Evolutionary conservation across 2,113 vertebrate species (phyloP), one percentile per base, ranked within the genome.

Genomic region (Spea multiplicata): DNA sequence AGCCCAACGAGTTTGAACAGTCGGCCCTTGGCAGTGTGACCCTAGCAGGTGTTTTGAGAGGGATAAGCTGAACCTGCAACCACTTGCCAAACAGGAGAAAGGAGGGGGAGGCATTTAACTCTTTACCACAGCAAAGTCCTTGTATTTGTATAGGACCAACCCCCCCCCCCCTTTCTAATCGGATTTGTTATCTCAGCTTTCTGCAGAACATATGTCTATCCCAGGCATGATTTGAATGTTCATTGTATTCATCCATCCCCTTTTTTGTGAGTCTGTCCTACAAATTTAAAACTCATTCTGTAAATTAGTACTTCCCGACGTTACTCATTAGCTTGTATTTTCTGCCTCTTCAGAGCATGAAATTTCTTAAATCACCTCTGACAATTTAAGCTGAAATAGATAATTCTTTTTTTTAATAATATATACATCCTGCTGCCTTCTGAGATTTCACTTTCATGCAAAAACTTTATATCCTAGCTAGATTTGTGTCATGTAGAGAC

Each of bases 11-110:
- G 61, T 65, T 0, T 80, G 53, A 85, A 86, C 81, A 9, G 75
- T 82, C 52, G 17, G 84, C 83, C 84, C 0, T 5, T 81, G 84
- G 84, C 83, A 74, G 76, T 50, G 16, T 69, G 17, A 70, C 76
- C 2, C 68, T 67, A 82, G 89, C 89, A 88, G 88, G 88, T 89
- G 87, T 87, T 86, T 86, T 57, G 82, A 84, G 65, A 66, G 78
- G 81, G 72, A 14, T 82, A 30, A 52, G 6, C 4, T 4, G 2
- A 75, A 84, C 89, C 82, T 80, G 87, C 83, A 74, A 84, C 80
- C 55, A 12, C 88, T 85, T 10, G 85, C 76, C 49, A 73, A 46
- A 45, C 3, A 12, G 44, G 12, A 10, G 30, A 66, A 46, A 66
- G 5, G 30, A 5, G 13, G 14, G 48, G 17, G 66, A 45, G 66